Percentiles rank a stretch among this genome's conserved stretches.
phyloP scores from a whole-genome alignment of 1,140 invertebrate genomes.

The Halesus radiatus region DNA sequence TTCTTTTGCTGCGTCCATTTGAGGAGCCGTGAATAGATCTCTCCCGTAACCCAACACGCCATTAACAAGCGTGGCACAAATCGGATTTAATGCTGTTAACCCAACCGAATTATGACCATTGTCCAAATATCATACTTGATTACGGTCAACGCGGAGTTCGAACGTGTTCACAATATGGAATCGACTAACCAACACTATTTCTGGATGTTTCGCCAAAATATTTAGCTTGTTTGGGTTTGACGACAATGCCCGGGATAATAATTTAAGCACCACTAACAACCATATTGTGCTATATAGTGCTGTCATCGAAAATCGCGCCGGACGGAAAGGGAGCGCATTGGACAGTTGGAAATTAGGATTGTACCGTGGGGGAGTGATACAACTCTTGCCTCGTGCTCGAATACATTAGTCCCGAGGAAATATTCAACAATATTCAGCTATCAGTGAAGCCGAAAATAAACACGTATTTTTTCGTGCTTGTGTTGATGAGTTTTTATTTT shows the following conservation, averaged over 20 bases:
- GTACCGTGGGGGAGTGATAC: no score
- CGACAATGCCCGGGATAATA: constrained; percentile 14
- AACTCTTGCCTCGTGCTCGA: no score
- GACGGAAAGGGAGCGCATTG: no score
- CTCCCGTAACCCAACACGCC: constrained; percentile 1
- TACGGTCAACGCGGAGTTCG: constrained; percentile 29
- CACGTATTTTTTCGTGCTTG: no score
- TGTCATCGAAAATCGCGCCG: neutral
- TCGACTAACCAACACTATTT: constrained; percentile 1
- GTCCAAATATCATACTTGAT: constrained; percentile 53
- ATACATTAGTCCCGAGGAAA: no score
- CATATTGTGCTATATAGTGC: constrained; percentile 15
- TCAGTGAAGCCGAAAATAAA: no score
- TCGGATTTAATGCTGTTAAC: constrained; percentile 2
- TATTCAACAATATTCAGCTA: no score
- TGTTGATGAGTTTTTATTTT: no score
- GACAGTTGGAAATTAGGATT: no score
- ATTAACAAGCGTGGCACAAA: constrained; percentile 1
- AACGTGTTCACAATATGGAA: constrained; percentile 31
- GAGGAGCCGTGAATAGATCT: neutral
- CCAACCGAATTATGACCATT: constrained; percentile 42
- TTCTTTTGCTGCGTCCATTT: neutral
- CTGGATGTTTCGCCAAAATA: constrained; percentile 37
- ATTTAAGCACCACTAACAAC: constrained; percentile 25
- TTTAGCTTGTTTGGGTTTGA: neutral